Base-by-base conservation (phyloP, 2,113 vertebrate species). In the Cheilinus undulatus region DNA sequence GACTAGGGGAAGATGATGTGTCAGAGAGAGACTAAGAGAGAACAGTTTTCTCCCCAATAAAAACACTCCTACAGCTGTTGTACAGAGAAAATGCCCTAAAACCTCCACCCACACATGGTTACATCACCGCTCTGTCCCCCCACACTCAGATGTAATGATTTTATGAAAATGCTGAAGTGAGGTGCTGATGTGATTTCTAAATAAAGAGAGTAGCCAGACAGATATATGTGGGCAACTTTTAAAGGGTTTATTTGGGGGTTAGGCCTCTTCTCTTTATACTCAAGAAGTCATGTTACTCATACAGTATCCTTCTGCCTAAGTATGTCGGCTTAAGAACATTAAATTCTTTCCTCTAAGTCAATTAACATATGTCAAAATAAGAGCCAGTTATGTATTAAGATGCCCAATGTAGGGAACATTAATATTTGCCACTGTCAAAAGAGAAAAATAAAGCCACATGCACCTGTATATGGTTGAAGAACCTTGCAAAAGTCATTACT, bases 1-100 rank as follows among this genome's bases (percentile, higher is more conserved):
- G 3, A 36, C 95, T 93, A 93, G 90, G 15, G 15, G 13, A 15
- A 4, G 13, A 12, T 13, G 15, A 40, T 36, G n/a, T n/a, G n/a
- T n/a, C 3, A 64, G 5, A 57, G 15, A 45, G 11, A 65, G 27
- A 48, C 22, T 14, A 24, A 52, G 5, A 27, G 14, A 52, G 6
- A 52, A n/a, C n/a, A n/a, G n/a, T n/a, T n/a, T n/a, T n/a, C n/a
- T n/a, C n/a, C n/a, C n/a, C n/a, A 50, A 36, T 36, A 50, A 50
- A 49, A 46, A 65, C 73, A 45, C 34, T 58, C 64, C 46, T 42
- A 63, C 73, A 64, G 73, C 57, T 46, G 62, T n/a, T 42, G 61
- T 20, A 42, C 54, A 66, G 19, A 71, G n/a, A 59, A 38, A 79
- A 53, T 32, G 38, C 63, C 73, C 59, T 46, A 10, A 57, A 65